Evolutionary conservation across 2,888 invertebrate genomes (phyloP), one percentile per base, ranked within the genome.

Genomic region (Alsophila aescularia): DNA sequence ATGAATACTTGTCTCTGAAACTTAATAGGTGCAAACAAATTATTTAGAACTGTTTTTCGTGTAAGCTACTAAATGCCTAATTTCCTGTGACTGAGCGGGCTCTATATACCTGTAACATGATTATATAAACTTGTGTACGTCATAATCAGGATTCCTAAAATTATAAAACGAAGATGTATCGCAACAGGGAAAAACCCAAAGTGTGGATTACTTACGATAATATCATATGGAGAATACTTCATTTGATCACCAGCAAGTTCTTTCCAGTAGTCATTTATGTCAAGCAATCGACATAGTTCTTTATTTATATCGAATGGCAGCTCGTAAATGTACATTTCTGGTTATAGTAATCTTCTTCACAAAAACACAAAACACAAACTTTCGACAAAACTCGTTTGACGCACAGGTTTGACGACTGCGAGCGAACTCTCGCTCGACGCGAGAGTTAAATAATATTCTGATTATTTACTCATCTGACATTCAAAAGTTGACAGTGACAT

Each of bases 261-360:
- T 75, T 95, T 94, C 97, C 97, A 98, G 68, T 94, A 93, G 66
- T 96, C 93, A 73, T 95, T 94, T 62, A 94, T 93, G 77, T 98
- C 98, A 47, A 98, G 88, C 64, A 97, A 93, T 64, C 93, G 92
- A 74, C 96, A 97, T 34, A 98, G 75, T 69, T 95, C 93, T 57
- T 92, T 93, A 54, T 95, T 92, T 69, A 95, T 93, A 18, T 91
- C 83, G 68, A 93, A 94, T 0, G 97, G 96, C 47, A 98, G 84
- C 62, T 96, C 92, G 77, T 96, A 95, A 71, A 97, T 93, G 72
- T 94, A 95, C 83, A 88, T 83, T 69, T 69, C 69, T 60, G 10
- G 18, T 32, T 13, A 13, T 47, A 1, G 1, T 29, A 29, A 29
- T n/a, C 10, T 29, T n/a, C 32, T 29, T 29, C 14, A 37, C 29